Percentiles rank a stretch among this genome's conserved stretches.
Evolutionary conservation across 1,140 invertebrate genomes (phyloP).

Genomic region (Drosophila lowei): DNA sequence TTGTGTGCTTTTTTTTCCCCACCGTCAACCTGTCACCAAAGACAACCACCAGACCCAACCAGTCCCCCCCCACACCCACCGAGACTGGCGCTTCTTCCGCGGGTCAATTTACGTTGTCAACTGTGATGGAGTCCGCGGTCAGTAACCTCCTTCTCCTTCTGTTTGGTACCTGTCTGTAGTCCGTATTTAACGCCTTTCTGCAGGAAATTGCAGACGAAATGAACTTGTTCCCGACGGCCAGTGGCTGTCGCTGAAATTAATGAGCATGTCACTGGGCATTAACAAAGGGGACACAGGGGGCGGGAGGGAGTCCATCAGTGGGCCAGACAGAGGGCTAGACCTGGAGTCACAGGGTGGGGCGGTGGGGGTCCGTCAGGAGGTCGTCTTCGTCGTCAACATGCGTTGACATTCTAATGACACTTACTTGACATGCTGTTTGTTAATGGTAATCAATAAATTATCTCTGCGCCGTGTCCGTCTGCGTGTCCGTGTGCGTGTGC

Average conservation of each 20-base stretch:
- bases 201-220: slow-evolving; percentile 69
- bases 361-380: slow-evolving; percentile 1
- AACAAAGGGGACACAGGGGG: not conserved
- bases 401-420: slow-evolving; percentile 73
- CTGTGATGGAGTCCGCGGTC: slow-evolving; percentile 58
- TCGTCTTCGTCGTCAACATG: slow-evolving; percentile 51
- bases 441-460: slow-evolving; percentile 76
- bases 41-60: slow-evolving; percentile 31
- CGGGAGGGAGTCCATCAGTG: slow-evolving; percentile 10
- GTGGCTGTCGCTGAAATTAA: slow-evolving; percentile 63
- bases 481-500: slow-evolving; percentile 15
- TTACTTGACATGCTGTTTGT: slow-evolving; percentile 70
- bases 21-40: slow-evolving; percentile 55
- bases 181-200: slow-evolving; percentile 32
- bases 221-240: slow-evolving; percentile 64
- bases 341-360: not conserved
- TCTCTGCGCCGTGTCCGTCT: slow-evolving; percentile 24
- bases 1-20: slow-evolving; percentile 62
- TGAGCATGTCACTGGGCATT: slow-evolving; percentile 48
- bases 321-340: slow-evolving; percentile 26
- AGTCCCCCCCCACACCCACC: not conserved
- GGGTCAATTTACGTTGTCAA: slow-evolving; percentile 66
- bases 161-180: slow-evolving; percentile 10
- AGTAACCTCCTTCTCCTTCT: slow-evolving; percentile 25
- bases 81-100: not conserved